Evolutionary conservation across 2,888 invertebrate species (phyloP).

Genomic region (Drosophila testacea): DNA sequence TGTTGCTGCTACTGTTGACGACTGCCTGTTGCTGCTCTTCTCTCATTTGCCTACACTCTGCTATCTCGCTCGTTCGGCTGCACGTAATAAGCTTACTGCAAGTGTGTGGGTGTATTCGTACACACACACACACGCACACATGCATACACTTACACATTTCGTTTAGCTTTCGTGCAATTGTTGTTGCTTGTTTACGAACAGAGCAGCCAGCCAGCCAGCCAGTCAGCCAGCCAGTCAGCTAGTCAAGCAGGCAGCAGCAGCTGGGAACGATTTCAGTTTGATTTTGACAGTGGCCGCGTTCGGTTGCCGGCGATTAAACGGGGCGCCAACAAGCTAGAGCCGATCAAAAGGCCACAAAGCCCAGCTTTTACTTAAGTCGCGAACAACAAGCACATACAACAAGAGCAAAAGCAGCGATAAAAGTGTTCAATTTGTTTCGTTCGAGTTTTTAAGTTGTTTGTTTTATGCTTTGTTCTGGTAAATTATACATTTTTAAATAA

Average conservation of each 20-base stretch:
- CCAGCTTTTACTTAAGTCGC: slow-evolving; percentile 50
- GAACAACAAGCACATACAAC: slow-evolving; percentile 25
- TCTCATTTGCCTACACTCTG: slow-evolving; percentile 53
- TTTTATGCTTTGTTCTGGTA: slow-evolving; percentile 57
- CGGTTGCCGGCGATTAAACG: slow-evolving; percentile 58
- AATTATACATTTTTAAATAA: slow-evolving; percentile 24
- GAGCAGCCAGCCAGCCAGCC: slow-evolving; percentile 31
- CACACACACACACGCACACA: slow-evolving; percentile 1
- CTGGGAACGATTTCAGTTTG: slow-evolving; percentile 60
- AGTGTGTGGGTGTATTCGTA: slow-evolving; percentile 53
- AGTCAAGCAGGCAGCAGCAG: slow-evolving; percentile 36
- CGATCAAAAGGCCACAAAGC: slow-evolving; percentile 45
- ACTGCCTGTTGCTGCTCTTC: slow-evolving; percentile 62
- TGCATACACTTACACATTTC: slow-evolving; percentile 27
- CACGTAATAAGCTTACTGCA: slow-evolving; percentile 66
- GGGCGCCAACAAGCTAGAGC: slow-evolving; percentile 43
- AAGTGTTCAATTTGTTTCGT: slow-evolving; percentile 48
- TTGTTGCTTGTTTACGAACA: slow-evolving; percentile 57
- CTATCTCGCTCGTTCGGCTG: slow-evolving; percentile 49
- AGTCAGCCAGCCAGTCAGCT: slow-evolving; percentile 39
- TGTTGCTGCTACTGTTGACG: slow-evolving; percentile 25
- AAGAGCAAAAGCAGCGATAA: slow-evolving; percentile 36
- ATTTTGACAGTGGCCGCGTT: slow-evolving; percentile 69
- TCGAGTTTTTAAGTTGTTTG: slow-evolving; percentile 48
- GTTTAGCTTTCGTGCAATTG: slow-evolving; percentile 56